These are phyloP conservation scores for Aphidius ervi DNA, from an alignment of 1,140 invertebrate genomes.

Conservation along the genomic window DNA sequence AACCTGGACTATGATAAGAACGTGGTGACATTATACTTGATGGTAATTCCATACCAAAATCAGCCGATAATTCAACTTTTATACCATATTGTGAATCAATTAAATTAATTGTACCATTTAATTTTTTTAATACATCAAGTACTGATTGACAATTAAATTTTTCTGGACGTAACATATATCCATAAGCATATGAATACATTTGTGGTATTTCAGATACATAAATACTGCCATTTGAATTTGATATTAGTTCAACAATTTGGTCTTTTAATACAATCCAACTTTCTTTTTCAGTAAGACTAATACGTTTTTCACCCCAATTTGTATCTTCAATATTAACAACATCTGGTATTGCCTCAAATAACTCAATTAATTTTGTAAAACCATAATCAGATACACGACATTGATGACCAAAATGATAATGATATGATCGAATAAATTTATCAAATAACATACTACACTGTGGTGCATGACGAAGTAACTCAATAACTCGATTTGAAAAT, in stretches of 20 bases:
- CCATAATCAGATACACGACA: conserved; percentile 91
- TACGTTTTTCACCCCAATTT: conserved; percentile 55
- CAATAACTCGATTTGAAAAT: conserved; percentile 72
- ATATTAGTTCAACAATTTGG: conserved; percentile 56
- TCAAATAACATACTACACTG: conserved; percentile 78
- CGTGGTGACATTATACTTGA: no score
- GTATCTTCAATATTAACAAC: conserved; percentile 67
- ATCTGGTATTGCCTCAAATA: conserved; percentile 89
- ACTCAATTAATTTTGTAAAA: conserved; percentile 85
- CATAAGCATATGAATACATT: conserved; percentile 57
- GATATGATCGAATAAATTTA: conserved; percentile 92
- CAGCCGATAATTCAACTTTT: conserved; percentile 45
- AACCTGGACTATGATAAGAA: no score
- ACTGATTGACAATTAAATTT: conserved; percentile 55
- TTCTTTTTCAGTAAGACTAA: conserved; percentile 56
- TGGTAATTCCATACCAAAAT: conserved; percentile 8
- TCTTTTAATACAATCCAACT: conserved; percentile 56
- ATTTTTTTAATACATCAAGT: conserved; percentile 54
- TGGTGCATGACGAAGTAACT: conserved; percentile 80
- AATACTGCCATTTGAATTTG: conserved; percentile 42
- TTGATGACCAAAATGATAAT: conserved; percentile 91
- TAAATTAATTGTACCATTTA: conserved; percentile 54
- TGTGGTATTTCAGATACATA: conserved; percentile 50
- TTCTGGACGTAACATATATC: conserved; percentile 58
- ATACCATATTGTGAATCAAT: conserved; percentile 39